Percentiles rank a stretch among this genome's conserved stretches.
Evolutionary conservation across 2,888 invertebrate species (phyloP).

Genomic region (Pachycephus smyrnensis): DNA sequence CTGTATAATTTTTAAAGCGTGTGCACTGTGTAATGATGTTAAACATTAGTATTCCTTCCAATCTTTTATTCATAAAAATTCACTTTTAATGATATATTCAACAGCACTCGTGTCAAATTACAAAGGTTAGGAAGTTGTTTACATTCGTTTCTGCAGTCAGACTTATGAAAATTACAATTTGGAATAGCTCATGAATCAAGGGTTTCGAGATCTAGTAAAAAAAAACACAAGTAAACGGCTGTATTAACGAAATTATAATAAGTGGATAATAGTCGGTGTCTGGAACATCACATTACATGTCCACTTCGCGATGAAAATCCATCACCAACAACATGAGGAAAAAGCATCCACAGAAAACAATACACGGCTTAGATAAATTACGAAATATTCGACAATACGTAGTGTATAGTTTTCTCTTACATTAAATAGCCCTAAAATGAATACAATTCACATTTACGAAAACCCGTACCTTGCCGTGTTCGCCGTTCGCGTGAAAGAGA

Average conservation of each 20-base stretch:
- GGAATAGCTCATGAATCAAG: neutral
- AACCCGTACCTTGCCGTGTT: conserved; percentile 48
- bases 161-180: neutral
- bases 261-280: neutral
- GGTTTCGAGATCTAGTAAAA: neutral
- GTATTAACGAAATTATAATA: conserved; percentile 22
- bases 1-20: neutral
- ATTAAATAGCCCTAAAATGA: conserved; percentile 9
- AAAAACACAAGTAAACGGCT: neutral
- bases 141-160: neutral
- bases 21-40: neutral
- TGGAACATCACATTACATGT: conserved; percentile 14
- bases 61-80: neutral
- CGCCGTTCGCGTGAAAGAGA: conserved; percentile 47
- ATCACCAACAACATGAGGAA: conserved; percentile 26
- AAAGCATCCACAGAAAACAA: conserved; percentile 31
- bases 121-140: neutral
- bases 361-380: conserved; percentile 8
- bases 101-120: conserved; percentile 1
- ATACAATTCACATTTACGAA: conserved; percentile 32
- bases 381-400: conserved; percentile 2
- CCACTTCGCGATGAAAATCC: conserved; percentile 28
- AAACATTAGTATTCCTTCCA: neutral
- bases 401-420: conserved; percentile 22
- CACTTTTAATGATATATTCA: conserved; percentile 2